Conservation (phyloP, 2,888 invertebrate genomes). For the Loripinus fragilis region DNA sequence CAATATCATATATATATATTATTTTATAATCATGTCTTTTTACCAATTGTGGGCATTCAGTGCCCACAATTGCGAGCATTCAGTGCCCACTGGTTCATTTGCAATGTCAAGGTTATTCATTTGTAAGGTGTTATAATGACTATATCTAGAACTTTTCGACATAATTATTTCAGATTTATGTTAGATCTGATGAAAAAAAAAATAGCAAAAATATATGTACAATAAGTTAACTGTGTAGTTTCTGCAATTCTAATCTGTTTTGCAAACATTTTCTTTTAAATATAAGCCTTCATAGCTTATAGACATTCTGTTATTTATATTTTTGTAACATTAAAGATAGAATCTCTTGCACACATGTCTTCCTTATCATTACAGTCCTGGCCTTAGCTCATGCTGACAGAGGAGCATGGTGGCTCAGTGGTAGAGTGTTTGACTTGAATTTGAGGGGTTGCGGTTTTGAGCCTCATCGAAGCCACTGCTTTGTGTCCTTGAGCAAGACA, state of each 20-base stretch:
- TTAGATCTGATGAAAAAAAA: constrained; percentile 5
- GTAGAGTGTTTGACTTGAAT: too few relatives aligned
- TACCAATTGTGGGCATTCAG: too few relatives aligned
- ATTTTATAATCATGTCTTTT: too few relatives aligned
- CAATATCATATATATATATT: too few relatives aligned
- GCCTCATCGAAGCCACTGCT: too few relatives aligned
- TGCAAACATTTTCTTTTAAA: not conserved
- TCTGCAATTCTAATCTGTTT: not conserved
- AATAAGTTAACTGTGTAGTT: not conserved
- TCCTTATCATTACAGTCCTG: too few relatives aligned
- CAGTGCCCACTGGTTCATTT: too few relatives aligned
- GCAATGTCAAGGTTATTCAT: constrained; percentile 4
- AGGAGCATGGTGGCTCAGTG: too few relatives aligned
- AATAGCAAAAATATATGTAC: constrained; percentile 10
- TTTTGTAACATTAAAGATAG: constrained; percentile 34
- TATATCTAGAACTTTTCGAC: not conserved
- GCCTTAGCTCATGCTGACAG: too few relatives aligned
- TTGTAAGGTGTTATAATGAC: not conserved
- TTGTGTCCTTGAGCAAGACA: too few relatives aligned
- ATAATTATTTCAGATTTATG: not conserved
- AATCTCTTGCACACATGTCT: constrained; percentile 10
- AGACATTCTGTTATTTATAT: constrained; percentile 36
- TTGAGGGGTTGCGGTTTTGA: too few relatives aligned
- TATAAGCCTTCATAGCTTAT: constrained; percentile 20
- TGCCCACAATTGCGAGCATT: too few relatives aligned